phyloP scores from a whole-genome alignment of 2,797 vertebrate genomes.

The Sciaenops ocellatus region DNA sequence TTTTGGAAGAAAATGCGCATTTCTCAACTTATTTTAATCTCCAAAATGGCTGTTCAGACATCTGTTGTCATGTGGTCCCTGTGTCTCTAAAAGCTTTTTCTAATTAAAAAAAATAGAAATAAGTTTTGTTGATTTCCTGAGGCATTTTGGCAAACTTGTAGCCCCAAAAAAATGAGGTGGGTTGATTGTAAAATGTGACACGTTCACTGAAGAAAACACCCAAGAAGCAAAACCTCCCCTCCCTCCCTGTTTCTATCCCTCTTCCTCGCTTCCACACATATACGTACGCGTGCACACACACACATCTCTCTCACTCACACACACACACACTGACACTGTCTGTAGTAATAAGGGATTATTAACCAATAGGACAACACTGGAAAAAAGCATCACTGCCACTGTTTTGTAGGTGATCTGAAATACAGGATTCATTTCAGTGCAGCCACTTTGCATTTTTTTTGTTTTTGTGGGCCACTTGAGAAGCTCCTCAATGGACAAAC shows the following conservation, averaged over 20 bases:
- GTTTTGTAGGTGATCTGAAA: slow-evolving; percentile 40
- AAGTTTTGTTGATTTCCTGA: background rate
- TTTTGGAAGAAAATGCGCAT: background rate
- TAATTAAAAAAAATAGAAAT: background rate
- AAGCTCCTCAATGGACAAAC: slow-evolving; percentile 63
- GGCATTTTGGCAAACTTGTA: slow-evolving; percentile 5
- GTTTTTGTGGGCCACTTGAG: slow-evolving; percentile 66
- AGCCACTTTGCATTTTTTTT: slow-evolving; percentile 53
- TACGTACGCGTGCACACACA: slow-evolving; percentile 25
- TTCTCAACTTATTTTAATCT: background rate
- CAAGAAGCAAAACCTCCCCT: slow-evolving; percentile 54
- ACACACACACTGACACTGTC: slow-evolving; percentile 23
- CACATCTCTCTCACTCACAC: background rate
- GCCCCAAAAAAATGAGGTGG: background rate
- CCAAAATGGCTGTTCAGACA: background rate
- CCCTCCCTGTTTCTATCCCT: slow-evolving; percentile 57
- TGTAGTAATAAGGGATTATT: slow-evolving; percentile 52
- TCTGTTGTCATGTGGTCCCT: background rate
- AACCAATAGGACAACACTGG: slow-evolving; percentile 39
- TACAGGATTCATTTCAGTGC: slow-evolving; percentile 34
- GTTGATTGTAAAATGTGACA: slow-evolving; percentile 49
- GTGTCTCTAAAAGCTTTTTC: background rate
- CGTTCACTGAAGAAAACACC: slow-evolving; percentile 44
- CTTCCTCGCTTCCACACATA: slow-evolving; percentile 44
- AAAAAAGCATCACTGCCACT: slow-evolving; percentile 22